Base-by-base conservation (phyloP, 2,797 vertebrate genomes). In the Tadarida brasiliensis region DNA sequence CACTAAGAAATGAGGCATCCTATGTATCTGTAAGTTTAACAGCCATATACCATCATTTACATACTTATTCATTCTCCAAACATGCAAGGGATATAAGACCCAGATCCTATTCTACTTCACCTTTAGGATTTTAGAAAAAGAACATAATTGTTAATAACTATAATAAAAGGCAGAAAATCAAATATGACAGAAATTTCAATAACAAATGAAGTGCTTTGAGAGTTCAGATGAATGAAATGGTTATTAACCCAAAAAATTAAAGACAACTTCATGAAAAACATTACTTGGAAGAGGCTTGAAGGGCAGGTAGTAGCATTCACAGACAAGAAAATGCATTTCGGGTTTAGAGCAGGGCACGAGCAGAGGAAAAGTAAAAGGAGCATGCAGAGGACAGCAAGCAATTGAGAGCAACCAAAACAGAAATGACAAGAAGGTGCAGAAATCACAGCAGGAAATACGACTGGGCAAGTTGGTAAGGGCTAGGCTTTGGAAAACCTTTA, bases 111-210 rank as follows among this genome's bases (percentile, higher is more conserved):
- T 89, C 81, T 57, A 17, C 47, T 87, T 70, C 12, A 90, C 49
- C 51, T 80, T 68, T 24, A 73, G 26, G 51, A 85, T 39, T 93
- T 93, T 54, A 83, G 61, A 89, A 86, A 86, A n/a, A 70, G 57
- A 61, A 80, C 33, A 74, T 54, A 63, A 67, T 10, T 83, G 28
- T 83, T n/a, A 83, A 80, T 49, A 90, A 73, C 8, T 22, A 11
- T 57, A 71, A 70, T 56, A 57, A 94, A 73, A 76, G 30, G 44
- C 0, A 65, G n/a, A 86, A 70, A 82, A 51, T 70, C 7, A 93
- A 90, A 85, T 44, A 76, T 5, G 16, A 35, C 84, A 74, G 57
- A 71, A 68, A 86, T 63, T 83, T 65, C 67, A 59, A 30, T 65
- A 47, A 81, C 15, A 74, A 61, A 68, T 87, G 14, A 77, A 76